phyloP scores from a whole-genome alignment of 2,888 invertebrate genomes.

The Lissonota sp. region DNA sequence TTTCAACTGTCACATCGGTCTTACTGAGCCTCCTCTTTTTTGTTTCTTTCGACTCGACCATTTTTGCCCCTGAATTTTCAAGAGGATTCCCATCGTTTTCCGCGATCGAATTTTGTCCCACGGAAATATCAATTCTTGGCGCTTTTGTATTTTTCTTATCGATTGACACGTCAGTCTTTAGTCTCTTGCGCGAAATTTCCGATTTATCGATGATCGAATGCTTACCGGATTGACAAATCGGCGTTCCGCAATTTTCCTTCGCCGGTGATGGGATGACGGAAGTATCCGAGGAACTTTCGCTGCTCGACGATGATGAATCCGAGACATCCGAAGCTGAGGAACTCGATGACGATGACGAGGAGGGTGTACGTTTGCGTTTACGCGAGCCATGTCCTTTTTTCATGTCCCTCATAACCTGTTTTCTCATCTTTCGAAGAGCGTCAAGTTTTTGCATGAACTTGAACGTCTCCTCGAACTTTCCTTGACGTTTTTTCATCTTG shows the following conservation, averaged over 20 bases:
- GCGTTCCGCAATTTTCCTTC: slow-evolving; percentile 14
- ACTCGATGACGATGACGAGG: slow-evolving; percentile 19
- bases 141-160: slow-evolving; percentile 1
- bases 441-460: neutral
- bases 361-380: slow-evolving; percentile 35
- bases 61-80: neutral
- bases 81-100: neutral
- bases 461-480: neutral
- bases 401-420: neutral
- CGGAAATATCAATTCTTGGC: neutral
- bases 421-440: neutral
- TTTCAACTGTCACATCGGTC: too few species aligned
- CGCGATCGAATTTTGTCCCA: neutral
- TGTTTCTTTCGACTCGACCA: neutral
- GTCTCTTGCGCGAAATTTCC: neutral
- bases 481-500: neutral
- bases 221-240: neutral
- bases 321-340: slow-evolving; percentile 1
- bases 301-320: neutral
- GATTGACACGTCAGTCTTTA: neutral
- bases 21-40: neutral
- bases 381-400: slow-evolving; percentile 6
- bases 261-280: neutral
- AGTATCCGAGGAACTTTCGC: neutral
- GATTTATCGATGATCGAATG: neutral